Conservation (phyloP, 1,140 invertebrate genomes). For the Olivierus martensii region DNA sequence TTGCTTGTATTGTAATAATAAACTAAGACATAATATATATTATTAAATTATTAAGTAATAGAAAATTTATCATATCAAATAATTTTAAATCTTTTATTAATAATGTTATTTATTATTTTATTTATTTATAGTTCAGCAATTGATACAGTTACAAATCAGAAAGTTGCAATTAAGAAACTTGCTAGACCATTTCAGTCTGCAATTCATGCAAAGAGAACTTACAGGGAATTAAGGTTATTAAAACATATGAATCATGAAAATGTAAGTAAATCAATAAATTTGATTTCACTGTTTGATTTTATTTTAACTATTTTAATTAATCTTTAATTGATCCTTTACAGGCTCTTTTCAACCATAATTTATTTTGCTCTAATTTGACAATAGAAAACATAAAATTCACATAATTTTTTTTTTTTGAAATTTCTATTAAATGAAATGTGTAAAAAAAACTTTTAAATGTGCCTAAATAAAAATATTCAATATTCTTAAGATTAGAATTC, state of each 20-base stretch:
- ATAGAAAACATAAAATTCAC: too few relatives aligned
- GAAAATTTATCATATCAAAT: not conserved
- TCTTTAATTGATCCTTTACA: too few relatives aligned
- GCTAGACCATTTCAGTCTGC: conserved; percentile 94
- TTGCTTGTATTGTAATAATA: not conserved
- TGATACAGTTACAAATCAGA: conserved; percentile 49
- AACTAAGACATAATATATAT: not conserved
- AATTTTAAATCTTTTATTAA: not conserved
- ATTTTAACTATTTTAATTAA: too few relatives aligned
- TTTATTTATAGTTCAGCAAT: conserved; percentile 53
- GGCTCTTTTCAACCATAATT: too few relatives aligned
- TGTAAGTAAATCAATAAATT: conserved; percentile 62
- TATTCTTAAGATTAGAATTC: too few relatives aligned
- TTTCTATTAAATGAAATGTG: too few relatives aligned
- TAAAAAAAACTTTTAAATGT: too few relatives aligned
- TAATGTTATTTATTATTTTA: not conserved
- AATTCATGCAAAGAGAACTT: conserved; percentile 96
- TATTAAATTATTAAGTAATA: not conserved
- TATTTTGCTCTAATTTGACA: too few relatives aligned
- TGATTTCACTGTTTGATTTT: too few relatives aligned
- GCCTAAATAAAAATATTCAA: too few relatives aligned
- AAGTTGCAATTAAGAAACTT: conserved; percentile 96
- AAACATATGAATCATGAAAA: conserved; percentile 99
- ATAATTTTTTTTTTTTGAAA: too few relatives aligned
- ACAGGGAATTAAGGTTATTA: conserved; percentile 86